Evolutionary conservation across 2,113 vertebrate genomes (phyloP), one percentile per base, ranked within the genome.

Genomic region (Dicentrarchus labrax): DNA sequence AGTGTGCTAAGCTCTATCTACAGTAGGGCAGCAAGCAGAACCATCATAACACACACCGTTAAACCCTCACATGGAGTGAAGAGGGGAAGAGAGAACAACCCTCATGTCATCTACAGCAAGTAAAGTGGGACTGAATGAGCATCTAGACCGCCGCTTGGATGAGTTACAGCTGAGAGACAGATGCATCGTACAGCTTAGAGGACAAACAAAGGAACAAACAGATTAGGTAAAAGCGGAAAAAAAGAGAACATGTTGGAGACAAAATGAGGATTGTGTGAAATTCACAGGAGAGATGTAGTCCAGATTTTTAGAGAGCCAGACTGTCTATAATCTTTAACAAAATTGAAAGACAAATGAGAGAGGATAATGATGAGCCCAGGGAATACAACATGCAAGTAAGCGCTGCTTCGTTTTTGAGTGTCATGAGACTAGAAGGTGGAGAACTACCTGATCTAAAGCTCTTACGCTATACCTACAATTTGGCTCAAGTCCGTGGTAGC

Each of bases 141-240:
- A 82, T 73, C 74, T n/a, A 50, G 51, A 56, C 38, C 56, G 9
- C 72, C 50, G 50, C 78, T 84, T 87, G 76, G 88, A 84, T 45
- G 88, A 82, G 57, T 84, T 83, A 65, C 67, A 74, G 79, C 80
- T 59, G 80, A 88, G 65, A 72, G 69, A 86, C 89, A 85, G 83
- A 84, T 86, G 89, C 77, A 76, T 74, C 48, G 21, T n/a, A 45
- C 68, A 84, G 84, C 89, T 83, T 74, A 73, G 69, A 86, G 76
- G 68, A 60, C 76, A 72, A 78, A 85, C 83, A 88, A 77, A 86
- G 56, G 71, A 86, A 81, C 72, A 80, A 86, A 88, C 66, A 88
- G 78, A 91, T 89, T 74, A 61, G 69, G 80, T 57, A 24, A 82
- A 66, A 66, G 17, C 30, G 30, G 30, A 22, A 17, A 24, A 56